Percentiles rank a stretch among this genome's conserved stretches.
Conservation (phyloP, 1,140 invertebrate species). For the Colletes gigas region DNA sequence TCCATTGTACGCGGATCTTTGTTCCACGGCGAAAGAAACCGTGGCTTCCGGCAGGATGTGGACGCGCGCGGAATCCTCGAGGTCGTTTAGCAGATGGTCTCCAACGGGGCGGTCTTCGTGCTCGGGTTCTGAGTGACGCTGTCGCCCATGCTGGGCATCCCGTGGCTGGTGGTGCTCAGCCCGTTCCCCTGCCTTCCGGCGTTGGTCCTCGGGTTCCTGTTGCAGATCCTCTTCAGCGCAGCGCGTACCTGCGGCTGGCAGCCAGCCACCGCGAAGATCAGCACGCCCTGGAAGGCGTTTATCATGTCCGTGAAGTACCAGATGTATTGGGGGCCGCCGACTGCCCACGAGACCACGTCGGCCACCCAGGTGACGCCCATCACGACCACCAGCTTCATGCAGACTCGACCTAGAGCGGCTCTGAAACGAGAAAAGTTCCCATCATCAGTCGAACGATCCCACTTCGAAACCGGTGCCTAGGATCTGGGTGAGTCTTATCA, state of each 20-base stretch:
- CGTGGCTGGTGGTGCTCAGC: slow-evolving; percentile 86
- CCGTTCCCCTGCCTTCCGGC: slow-evolving; percentile 80
- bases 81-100: slow-evolving; percentile 81
- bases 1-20: too few relatives aligned
- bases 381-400: slow-evolving; percentile 91
- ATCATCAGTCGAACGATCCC: not conserved
- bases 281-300: slow-evolving; percentile 92
- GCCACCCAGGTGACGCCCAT: slow-evolving; percentile 93
- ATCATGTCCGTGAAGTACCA: slow-evolving; percentile 92
- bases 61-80: not conserved
- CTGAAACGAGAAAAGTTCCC: slow-evolving; percentile 76
- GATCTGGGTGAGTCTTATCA: too few relatives aligned
- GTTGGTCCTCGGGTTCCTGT: slow-evolving; percentile 82
- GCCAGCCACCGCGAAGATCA: slow-evolving; percentile 93
- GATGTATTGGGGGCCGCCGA: slow-evolving; percentile 88
- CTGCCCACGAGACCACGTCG: slow-evolving; percentile 88
- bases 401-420: slow-evolving; percentile 88
- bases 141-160: slow-evolving; percentile 88
- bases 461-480: too few relatives aligned
- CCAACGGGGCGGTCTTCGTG: slow-evolving; percentile 83
- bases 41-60: too few relatives aligned
- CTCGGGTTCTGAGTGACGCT: slow-evolving; percentile 87
- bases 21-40: too few relatives aligned
- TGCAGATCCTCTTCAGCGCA: slow-evolving; percentile 85
- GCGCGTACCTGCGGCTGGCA: slow-evolving; percentile 91